A percentile compares a stretch with the other conserved stretches of the same genome.
phyloP scores from a whole-genome alignment of 2,797 vertebrate species.

The Micromesistius poutassou region DNA sequence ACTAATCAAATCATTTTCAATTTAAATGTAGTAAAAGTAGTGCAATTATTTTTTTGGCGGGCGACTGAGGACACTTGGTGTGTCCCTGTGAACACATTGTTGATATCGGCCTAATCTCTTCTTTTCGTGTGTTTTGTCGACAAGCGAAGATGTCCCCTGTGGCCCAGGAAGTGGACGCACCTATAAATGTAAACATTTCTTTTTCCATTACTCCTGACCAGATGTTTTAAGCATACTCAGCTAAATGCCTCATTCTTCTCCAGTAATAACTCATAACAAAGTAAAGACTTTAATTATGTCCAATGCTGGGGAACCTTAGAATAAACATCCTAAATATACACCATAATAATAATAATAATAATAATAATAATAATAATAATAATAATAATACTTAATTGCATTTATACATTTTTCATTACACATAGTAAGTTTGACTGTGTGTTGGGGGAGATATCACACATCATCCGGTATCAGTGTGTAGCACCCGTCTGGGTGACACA shows the following conservation, averaged over 20 bases:
- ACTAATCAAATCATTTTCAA: neutral
- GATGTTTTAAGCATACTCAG: neutral
- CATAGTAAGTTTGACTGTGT: too few species aligned
- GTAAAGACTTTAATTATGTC: neutral
- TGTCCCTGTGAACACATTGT: neutral
- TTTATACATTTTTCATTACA: neutral
- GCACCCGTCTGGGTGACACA: too few species aligned
- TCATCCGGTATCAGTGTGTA: too few species aligned
- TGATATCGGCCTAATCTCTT: neutral
- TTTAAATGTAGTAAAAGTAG: neutral
- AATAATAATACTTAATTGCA: neutral
- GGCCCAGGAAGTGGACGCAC: conserved; percentile 10
- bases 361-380: too few species aligned
- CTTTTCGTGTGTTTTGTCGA: conserved; percentile 15
- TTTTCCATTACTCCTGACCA: neutral
- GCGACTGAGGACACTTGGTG: too few species aligned
- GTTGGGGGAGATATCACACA: too few species aligned
- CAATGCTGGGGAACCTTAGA: neutral
- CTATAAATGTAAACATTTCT: neutral
- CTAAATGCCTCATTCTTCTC: neutral
- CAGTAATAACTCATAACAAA: neutral
- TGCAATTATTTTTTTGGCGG: neutral
- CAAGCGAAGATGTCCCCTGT: neutral
- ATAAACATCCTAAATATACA: neutral
- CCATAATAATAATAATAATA: neutral